Evolutionary conservation across 37 sponge, comb jelly and placozoan genomes (phyloP).

Genomic region (Cladorhizidae sp.): DNA sequence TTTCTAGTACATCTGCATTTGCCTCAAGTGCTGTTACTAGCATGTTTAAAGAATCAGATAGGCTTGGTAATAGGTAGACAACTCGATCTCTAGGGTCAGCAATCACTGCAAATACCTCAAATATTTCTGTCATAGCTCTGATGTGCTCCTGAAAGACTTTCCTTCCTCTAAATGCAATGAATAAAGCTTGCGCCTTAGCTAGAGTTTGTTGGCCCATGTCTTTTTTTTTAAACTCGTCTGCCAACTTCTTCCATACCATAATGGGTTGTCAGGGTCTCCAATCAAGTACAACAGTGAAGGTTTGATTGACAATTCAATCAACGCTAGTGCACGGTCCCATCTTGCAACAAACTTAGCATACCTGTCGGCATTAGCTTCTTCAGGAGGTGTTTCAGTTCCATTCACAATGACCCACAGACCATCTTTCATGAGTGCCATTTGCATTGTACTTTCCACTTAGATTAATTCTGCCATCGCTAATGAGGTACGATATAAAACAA

Average conservation of each 20-base stretch:
- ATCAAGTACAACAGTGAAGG: too few species aligned
- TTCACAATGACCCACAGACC: too few species aligned
- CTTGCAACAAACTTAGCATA: constrained; percentile 20
- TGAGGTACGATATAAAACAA: too few species aligned
- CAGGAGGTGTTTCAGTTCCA: too few species aligned
- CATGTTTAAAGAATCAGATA: too few species aligned
- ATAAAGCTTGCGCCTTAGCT: constrained; percentile 30
- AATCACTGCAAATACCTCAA: constrained; percentile 35
- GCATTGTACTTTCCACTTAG: too few species aligned
- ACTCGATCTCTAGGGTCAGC: constrained; percentile 45
- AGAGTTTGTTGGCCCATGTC: constrained; percentile 57
- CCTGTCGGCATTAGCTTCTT: constrained; percentile 8
- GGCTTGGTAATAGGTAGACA: constrained; percentile 48
- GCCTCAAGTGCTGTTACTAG: constrained; percentile 67
- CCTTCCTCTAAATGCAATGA: too few species aligned
- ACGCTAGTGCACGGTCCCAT: constrained; percentile 48
- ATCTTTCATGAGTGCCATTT: too few species aligned
- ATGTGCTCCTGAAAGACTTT: too few species aligned
- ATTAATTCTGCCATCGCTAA: too few species aligned
- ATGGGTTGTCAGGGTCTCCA: constrained; percentile 42
- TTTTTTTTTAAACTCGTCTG: constrained; percentile 36
- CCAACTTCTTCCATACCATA: constrained; percentile 29
- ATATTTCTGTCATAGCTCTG: constrained; percentile 43
- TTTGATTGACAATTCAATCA: constrained; percentile 44
- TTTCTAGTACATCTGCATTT: constrained; percentile 38